Evolutionary conservation across 2,797 vertebrate species (phyloP), one percentile per base, ranked within the genome.

Genomic region (Hydrolagus colliei): DNA sequence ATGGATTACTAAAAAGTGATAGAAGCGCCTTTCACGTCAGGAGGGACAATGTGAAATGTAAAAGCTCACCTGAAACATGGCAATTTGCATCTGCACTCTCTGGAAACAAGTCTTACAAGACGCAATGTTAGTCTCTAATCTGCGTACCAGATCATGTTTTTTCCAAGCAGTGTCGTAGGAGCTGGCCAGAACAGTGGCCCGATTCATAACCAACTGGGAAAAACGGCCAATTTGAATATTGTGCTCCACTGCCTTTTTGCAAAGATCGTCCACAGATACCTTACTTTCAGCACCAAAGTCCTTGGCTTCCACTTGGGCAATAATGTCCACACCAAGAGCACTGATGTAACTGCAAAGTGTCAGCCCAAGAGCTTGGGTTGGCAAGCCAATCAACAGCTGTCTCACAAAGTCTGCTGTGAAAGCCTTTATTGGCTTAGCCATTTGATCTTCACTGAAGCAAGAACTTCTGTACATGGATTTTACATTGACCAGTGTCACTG

Each of bases 161-260:
- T 99, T 99, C 98, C 97, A 99, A 0, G 98, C 97, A 0, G 97
- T 97, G 88, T 99, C 98, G 0, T 96, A 99, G 0, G 98, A 99
- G 32, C 97, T 97, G 11, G 96, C 98, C 87, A 99, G 88, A 8
- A 99, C 97, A 0, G 97, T 97, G 76, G 97, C 96, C 85, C 98
- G 92, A 92, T 98, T 99, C 90, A 99, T 94, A 85, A 98, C 94
- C 90, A 97, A 86, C 91, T 99, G 97, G 0, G 97, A 97, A 88
- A 97, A 94, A 5, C 92, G 95, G n/a, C 96, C 96, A 0, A 95
- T 88, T 3, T 97, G 93, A 90, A 99, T 94, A 18, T 96, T 96
- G 90, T 99, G 98, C 89, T 99, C 97, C 88, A 99, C 93, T 0
- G 96, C 96, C 88, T 96, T 97, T 93, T 99, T 97, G 89, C 97